Base-by-base conservation (phyloP, 2,797 vertebrate species). In the Macropus fuliginosus region DNA sequence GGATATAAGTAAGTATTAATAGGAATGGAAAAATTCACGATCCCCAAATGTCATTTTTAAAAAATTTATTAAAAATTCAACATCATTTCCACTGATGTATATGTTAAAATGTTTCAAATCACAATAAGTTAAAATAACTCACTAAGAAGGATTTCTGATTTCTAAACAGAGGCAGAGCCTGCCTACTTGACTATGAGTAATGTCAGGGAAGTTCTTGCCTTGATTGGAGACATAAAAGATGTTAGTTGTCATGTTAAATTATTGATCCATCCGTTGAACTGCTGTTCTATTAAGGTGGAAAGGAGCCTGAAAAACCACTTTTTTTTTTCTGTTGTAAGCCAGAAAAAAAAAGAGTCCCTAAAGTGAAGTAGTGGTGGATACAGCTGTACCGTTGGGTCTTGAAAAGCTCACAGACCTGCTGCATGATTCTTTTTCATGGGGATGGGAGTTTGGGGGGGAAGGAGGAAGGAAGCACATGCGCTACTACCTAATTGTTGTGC, bases 401-500 rank as follows among this genome's bases (percentile, higher is more conserved):
- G 52, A 93, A 93, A 93, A 62, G 56, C 55, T 92, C 55, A 52
- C 31, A 54, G 55, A 18, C 92, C 66, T 95, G 91, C 34, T 92
- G 14, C 50, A 90, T 52, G 91, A 93, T 93, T 66, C 40, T 9
- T 81, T 10, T 81, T 46, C 40, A 11, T 3, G n/a, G 66, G 18
- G n/a, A 6, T 81, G n/a, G n/a, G 24, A 4, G 74, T 8, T 40
- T 5, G 18, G 40, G 8, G 21, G 74, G 40, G 34, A 11, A 59
- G 18, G 11, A 87, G n/a, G 66, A 9, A 81, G 18, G n/a, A 34
- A 95, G 54, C 95, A 91, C 31, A 59, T 90, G 91, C 27, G 93
- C 66, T 91, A 24, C 93, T 62, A 34, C 62, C 95, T 92, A 95
- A 12, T 91, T 90, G 62, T n/a, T 92, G 66, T 91, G 94, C 96